Evolutionary conservation across 2,113 vertebrate genomes (phyloP), one percentile per base, ranked within the genome.

Genomic region (Pholis gunnellus): DNA sequence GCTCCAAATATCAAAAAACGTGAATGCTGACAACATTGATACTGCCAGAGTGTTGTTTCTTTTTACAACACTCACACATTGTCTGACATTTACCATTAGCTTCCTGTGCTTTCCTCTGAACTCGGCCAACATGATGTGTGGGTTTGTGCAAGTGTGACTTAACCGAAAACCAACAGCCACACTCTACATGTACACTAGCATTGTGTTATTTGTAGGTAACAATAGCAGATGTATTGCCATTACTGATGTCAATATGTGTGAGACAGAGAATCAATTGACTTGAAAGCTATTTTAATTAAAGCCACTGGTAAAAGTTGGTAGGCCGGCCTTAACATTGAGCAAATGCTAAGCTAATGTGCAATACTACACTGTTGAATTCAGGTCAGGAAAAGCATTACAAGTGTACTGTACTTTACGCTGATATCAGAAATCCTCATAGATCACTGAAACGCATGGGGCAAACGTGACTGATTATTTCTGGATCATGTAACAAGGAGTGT

Each of bases 31-130:
- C 18, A 50, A 56, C 64, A 61, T 36, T 34, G 34, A 34, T 4
- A 34, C 34, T 34, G 34, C 34, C 34, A 34, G 34, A 34, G 34
- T 34, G 34, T 34, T 34, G 34, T 34, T 34, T 34, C 34, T 34
- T 34, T 34, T 6, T 34, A 34, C 68, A 40, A 9, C 61, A 72
- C 57, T 74, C 71, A n/a, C n/a, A n/a, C 13, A 60, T 66, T 70
- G 76, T 68, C 66, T 86, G 81, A 87, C 72, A 79, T 83, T 81
- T 87, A 36, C 40, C 60, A 86, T 85, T n/a, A 72, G 67, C 69
- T 71, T 48, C 13, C 25, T 83, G 74, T 79, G 71, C 75, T 81
- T 88, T 88, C 87, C 83, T 89, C 63, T 85, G 15, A 52, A 42
- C 29, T 25, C 20, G 31, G 69, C 50, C 74, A 40, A 42, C 60